These are phyloP conservation scores for Horisme vitalbata DNA, from an alignment of 2,888 invertebrate species.

Conservation along the genomic window DNA sequence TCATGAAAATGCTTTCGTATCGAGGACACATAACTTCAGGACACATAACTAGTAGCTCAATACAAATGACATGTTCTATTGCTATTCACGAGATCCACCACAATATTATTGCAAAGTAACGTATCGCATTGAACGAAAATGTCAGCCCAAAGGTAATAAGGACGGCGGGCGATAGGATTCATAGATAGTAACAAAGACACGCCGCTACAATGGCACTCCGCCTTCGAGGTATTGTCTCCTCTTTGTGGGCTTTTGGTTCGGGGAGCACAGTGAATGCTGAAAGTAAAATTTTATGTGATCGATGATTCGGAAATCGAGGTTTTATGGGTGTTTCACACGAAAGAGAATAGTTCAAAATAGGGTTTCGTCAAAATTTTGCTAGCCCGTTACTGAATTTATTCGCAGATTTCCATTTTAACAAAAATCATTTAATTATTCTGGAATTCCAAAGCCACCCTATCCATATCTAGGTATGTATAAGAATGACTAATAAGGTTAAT, in stretches of 20 bases:
- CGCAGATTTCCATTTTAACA: no score
- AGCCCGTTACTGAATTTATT: no score
- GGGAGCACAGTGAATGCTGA: conserved; percentile 14
- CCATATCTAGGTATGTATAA: no score
- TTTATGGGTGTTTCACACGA: conserved; percentile 2
- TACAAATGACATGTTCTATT: neutral
- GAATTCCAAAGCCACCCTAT: no score
- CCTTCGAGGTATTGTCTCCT: conserved; percentile 52
- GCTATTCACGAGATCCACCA: conserved; percentile 6
- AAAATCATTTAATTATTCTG: no score
- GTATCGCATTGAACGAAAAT: conserved; percentile 40
- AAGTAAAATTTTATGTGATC: conserved; percentile 25
- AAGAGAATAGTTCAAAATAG: neutral
- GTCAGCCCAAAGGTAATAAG: conserved; percentile 53
- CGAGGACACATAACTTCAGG: no score
- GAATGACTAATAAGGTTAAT: conserved; percentile 25
- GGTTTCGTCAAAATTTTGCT: no score
- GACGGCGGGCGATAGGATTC: conserved; percentile 56
- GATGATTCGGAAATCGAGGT: conserved; percentile 12
- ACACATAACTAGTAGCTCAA: neutral
- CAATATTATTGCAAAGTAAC: conserved; percentile 22
- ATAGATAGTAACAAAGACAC: conserved; percentile 63
- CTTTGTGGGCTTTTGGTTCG: conserved; percentile 20
- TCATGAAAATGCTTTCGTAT: no score
- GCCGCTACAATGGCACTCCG: conserved; percentile 48